Percentiles rank a stretch among this genome's conserved stretches.
These are phyloP conservation scores for Ophion slaviceki DNA, from an alignment of 2,888 invertebrate genomes.

Conservation along the genomic window DNA sequence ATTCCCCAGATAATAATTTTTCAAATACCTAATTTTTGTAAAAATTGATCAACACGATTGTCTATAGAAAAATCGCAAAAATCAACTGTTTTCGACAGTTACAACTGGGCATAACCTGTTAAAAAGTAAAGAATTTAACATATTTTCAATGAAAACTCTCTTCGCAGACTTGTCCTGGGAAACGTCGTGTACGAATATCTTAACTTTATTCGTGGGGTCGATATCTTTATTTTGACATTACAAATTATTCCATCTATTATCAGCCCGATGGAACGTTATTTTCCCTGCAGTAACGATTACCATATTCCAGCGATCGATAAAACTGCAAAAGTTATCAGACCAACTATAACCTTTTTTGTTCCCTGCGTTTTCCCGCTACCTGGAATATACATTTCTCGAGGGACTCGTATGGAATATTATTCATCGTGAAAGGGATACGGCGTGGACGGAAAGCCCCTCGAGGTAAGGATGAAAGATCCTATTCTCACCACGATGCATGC, in stretches of 20 bases:
- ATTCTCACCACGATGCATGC: conserved; percentile 40
- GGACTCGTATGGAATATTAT: conserved; percentile 49
- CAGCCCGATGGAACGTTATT: conserved; percentile 38
- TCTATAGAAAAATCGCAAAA: background rate
- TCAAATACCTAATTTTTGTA: too few species aligned
- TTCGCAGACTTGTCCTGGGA: background rate
- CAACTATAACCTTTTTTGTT: conserved; percentile 7
- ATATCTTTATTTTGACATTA: conserved; percentile 13
- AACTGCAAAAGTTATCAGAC: conserved; percentile 34
- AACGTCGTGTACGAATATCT: background rate
- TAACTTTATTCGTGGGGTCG: conserved; percentile 31
- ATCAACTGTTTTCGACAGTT: too few species aligned
- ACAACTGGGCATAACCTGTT: background rate
- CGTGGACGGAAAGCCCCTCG: conserved; percentile 47
- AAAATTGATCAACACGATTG: too few species aligned
- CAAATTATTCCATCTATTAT: conserved; percentile 35
- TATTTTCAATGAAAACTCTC: background rate
- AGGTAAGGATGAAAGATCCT: conserved; percentile 34
- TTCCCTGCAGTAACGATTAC: conserved; percentile 10
- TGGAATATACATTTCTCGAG: conserved; percentile 54
- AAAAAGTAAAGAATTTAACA: background rate
- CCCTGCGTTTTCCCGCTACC: conserved; percentile 25
- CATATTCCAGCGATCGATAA: conserved; percentile 53
- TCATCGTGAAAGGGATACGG: conserved; percentile 53
- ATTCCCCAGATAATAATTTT: too few species aligned